Evolutionary conservation across 2,113 vertebrate species (phyloP).

Genomic region (Trichechus manatus): DNA sequence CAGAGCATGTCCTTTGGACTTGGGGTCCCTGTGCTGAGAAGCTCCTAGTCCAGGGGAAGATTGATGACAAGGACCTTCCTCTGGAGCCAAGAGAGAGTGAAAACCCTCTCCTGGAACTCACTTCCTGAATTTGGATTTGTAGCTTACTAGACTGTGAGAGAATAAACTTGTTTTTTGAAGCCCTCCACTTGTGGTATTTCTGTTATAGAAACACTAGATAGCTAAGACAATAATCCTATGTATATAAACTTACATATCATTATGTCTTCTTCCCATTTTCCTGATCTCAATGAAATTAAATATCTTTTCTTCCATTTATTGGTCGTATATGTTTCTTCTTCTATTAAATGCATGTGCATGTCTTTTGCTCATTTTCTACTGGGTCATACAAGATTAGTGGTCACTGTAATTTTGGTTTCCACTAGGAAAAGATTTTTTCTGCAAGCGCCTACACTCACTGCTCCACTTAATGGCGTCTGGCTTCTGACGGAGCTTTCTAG

Average conservation of each 20-base stretch:
- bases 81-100: no score
- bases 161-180: no score
- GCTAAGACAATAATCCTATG: not conserved
- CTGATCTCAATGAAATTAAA: not conserved
- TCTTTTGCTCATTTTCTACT: not conserved
- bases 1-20: no score
- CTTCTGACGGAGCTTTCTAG: not conserved
- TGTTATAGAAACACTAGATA: no score
- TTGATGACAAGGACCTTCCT: no score
- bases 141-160: no score
- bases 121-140: no score
- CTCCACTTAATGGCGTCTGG: not conserved
- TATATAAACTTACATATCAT: not conserved
- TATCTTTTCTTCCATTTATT: not conserved
- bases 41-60: no score
- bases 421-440: not conserved
- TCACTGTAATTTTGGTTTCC: not conserved
- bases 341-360: not conserved
- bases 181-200: no score
- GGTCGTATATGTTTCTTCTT: not conserved
- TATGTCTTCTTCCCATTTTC: not conserved
- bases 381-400: not conserved
- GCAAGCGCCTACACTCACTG: not conserved
- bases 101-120: no score
- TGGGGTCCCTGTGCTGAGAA: no score